Base-by-base conservation (phyloP, 2,113 vertebrate genomes). In the Pseudopodoces humilis region DNA sequence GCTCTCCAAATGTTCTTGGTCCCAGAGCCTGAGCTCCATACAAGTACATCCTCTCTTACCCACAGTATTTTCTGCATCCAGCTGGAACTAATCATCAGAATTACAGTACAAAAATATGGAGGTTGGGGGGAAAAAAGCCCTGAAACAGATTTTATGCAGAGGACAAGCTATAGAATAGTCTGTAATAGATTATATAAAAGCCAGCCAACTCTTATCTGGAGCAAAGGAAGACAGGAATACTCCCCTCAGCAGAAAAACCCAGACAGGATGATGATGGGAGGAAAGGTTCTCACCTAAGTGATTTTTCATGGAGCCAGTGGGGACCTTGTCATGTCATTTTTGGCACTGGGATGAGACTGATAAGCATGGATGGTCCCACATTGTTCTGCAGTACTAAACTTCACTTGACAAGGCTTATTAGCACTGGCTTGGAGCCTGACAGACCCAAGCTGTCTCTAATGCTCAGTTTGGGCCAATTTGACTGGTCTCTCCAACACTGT, bases 41-140 rank as follows among this genome's bases (percentile, higher is more conserved):
- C 33, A 28, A 27, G 49, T 83, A 82, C 91, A 71, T 89, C 65
- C 89, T 94, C 50, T 56, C 6, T 50, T 83, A 88, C 68, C 91
- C 92, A 83, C 65, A 63, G 80, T 43, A 83, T 81, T 63, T 41
- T 83, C 85, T 74, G 67, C 56, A 41, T 49, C 78, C 91, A 71
- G 74, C 58, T 97, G 95, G 88, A 95, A 92, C 59, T 86, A 84
- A 96, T 86, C 92, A 92, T 41, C 55, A 59, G 60, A 88, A 96
- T 86, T 94, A 85, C 13, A 96, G 81, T 10, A 59, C 13, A 20
- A 71, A 88, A 92, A 64, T 27, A 91, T 1, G n/a, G 18, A 92
- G 23, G 27, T 53, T 68, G 82, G 46, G 35, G 3, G 4, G 8
- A 13, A 23, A 11, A 35, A 5, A 2, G 0, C 6, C 9, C 65